Percentiles rank a stretch among this genome's conserved stretches.
These are phyloP conservation scores for Caenorhabditis doughertyi DNA, from an alignment of 2,888 invertebrate species.

Conservation along the genomic window DNA sequence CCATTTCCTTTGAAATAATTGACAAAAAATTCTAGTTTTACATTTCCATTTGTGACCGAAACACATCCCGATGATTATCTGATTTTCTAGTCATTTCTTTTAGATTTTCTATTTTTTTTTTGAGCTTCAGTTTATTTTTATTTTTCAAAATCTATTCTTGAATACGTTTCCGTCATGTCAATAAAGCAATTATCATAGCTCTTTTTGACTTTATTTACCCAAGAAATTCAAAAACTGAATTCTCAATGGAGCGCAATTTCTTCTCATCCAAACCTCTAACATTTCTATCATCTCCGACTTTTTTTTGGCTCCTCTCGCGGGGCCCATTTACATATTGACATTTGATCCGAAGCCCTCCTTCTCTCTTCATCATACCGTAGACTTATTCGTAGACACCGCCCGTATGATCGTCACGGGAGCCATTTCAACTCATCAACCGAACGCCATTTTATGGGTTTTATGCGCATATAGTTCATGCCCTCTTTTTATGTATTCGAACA, in stretches of 20 bases:
- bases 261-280: constrained; percentile 16
- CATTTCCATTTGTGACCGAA: constrained; percentile 49
- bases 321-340: constrained; percentile 59
- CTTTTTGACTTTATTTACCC: too few relatives aligned
- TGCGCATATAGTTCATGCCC: constrained; percentile 65
- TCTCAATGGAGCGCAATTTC: not conserved
- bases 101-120: too few relatives aligned
- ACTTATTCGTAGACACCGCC: not conserved
- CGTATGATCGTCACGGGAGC: constrained; percentile 59
- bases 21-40: too few relatives aligned
- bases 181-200: too few relatives aligned
- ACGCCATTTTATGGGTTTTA: constrained; percentile 52
- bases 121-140: not conserved
- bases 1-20: constrained; percentile 3
- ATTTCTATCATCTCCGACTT: not conserved
- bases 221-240: too few relatives aligned
- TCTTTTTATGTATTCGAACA: constrained; percentile 60
- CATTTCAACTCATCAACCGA: constrained; percentile 63
- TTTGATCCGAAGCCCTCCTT: constrained; percentile 35
- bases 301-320: constrained; percentile 21
- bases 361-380: constrained; percentile 37
- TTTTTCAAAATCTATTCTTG: not conserved
- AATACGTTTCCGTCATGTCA: not conserved
- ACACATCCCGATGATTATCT: constrained; percentile 50
- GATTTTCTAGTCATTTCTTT: constrained; percentile 45